phyloP scores from a whole-genome alignment of 2,888 invertebrate genomes.

The Pocota personata region DNA sequence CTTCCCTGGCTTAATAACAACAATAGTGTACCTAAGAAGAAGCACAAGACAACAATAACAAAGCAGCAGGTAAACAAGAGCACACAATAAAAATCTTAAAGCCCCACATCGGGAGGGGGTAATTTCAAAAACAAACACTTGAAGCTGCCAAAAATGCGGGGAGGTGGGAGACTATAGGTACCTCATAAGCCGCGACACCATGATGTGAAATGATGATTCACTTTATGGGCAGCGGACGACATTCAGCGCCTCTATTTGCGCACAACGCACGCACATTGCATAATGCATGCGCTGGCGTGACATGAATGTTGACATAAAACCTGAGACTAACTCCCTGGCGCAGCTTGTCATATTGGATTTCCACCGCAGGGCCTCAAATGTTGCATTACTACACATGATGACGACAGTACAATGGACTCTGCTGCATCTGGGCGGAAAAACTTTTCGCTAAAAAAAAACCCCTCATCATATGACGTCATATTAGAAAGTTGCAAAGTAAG shows the following conservation, averaged over 20 bases:
- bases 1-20: background rate
- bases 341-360: background rate
- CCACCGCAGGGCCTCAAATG: constrained; percentile 17
- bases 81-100: background rate
- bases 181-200: background rate
- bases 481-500: constrained; percentile 46
- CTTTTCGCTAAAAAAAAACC: background rate
- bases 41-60: background rate
- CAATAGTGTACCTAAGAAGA: background rate
- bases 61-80: background rate
- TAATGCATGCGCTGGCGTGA: constrained; percentile 35
- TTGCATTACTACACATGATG: constrained; percentile 1
- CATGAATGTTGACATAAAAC: constrained; percentile 35
- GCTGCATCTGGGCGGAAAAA: constrained; percentile 27
- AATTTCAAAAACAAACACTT: constrained; percentile 53
- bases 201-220: constrained; percentile 48
- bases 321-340: background rate
- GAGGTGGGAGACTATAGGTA: background rate
- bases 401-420: constrained; percentile 22
- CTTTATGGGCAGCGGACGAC: constrained; percentile 19
- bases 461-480: constrained; percentile 37
- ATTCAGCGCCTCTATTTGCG: constrained; percentile 21
- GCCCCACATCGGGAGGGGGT: background rate
- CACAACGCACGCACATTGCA: constrained; percentile 46
- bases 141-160: background rate